Percentiles rank a stretch among this genome's conserved stretches.
These are phyloP conservation scores for Tipula lateralis DNA, from an alignment of 2,888 invertebrate genomes.

Conservation along the genomic window DNA sequence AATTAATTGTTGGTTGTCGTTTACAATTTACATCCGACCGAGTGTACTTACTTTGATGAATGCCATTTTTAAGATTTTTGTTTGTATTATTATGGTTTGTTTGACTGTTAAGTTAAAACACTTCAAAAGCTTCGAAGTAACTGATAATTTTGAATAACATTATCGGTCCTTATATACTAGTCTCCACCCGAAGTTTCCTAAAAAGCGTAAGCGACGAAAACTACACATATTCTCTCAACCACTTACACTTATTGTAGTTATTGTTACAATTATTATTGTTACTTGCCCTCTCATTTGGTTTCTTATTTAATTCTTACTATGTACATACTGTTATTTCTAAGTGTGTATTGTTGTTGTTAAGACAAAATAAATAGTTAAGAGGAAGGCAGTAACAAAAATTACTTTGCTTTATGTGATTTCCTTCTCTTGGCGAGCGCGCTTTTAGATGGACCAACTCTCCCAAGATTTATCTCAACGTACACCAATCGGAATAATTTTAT, in stretches of 20 bases:
- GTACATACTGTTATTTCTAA: background rate
- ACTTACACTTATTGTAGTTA: background rate
- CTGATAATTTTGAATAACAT: slow-evolving; percentile 51
- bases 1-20: background rate
- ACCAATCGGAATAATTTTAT: background rate
- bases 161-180: slow-evolving; percentile 49
- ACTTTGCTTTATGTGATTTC: background rate
- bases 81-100: too few relatives aligned
- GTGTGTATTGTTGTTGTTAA: background rate
- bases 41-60: slow-evolving; percentile 51
- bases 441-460: background rate
- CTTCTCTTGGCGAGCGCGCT: background rate
- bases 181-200: slow-evolving; percentile 44
- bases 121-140: slow-evolving; percentile 47
- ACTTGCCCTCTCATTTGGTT: background rate
- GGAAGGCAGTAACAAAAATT: background rate
- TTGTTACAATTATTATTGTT: background rate
- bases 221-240: background rate
- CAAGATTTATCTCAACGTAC: background rate
- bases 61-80: slow-evolving; percentile 43
- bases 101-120: slow-evolving; percentile 37
- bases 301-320: background rate
- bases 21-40: slow-evolving; percentile 30
- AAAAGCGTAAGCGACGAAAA: background rate
- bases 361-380: background rate